Base-by-base conservation (phyloP, 2,888 invertebrate genomes). In the Drosophila nr. medialis region DNA sequence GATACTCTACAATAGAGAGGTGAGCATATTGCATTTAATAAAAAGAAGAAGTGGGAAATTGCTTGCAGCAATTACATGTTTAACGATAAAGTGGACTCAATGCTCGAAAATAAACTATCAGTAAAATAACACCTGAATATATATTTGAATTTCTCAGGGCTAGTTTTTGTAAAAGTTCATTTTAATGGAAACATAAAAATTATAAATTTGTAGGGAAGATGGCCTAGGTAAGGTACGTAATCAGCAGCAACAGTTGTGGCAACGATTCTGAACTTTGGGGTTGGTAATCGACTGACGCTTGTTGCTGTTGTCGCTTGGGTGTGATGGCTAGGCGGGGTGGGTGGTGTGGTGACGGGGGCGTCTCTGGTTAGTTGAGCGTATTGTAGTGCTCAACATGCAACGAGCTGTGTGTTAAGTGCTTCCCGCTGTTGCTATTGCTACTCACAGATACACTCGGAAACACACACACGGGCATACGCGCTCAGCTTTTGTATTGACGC, bases 401-500 rank as follows among this genome's bases (percentile, higher is more conserved):
- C 80, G 72, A 72, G 73, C 79, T 73, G 69, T 79, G 65, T 56
- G 65, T 72, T 68, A 72, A 85, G 74, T 73, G 83, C 71, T 75
- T 63, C 62, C 69, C 78, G 69, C 69, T 78, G 74, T 64, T 78
- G 79, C 49, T 45, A 64, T 64, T 76, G 65, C 49, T 73, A 84
- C 67, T 68, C 64, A 69, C 64, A 56, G 54, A 64, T 38, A 34
- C 40, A 56, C 63, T 24, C 62, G 48, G 70, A 86, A 69, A 66
- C 65, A 65, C 64, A 54, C 29, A 30, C 27, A 56, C 68, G 60
- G 58, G 48, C 60, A 72, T 38, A 74, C 61, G 54, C 77, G 72
- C 75, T 67, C 68, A 74, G 84, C 75, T 83, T 83, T 86, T 86
- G 84, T 79, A 66, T 76, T 83, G 84, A 85, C 87, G 89, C 81